These are phyloP conservation scores for Euthynnus affinis DNA, from an alignment of 2,797 vertebrate species.

Conservation along the genomic window DNA sequence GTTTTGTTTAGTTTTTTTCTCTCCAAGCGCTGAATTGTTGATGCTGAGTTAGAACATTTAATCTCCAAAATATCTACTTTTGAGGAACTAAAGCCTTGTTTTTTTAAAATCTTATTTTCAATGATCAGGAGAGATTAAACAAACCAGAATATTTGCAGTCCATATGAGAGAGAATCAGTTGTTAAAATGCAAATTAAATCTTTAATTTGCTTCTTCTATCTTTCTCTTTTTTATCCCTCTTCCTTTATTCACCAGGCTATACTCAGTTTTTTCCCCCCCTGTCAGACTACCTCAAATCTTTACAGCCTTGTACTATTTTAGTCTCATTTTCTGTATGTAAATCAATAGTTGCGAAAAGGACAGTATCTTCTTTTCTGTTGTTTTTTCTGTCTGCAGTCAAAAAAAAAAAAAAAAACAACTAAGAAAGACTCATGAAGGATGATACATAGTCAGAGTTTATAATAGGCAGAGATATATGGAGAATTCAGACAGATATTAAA, in stretches of 20 bases:
- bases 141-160: neutral
- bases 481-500: neutral
- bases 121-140: neutral
- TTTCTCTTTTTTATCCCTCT: neutral
- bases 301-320: neutral
- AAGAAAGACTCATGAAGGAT: neutral
- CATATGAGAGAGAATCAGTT: no score
- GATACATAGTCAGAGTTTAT: neutral
- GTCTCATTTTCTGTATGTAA: neutral
- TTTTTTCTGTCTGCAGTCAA: neutral
- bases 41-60: neutral
- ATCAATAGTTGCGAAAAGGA: constrained; percentile 1
- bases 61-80: neutral
- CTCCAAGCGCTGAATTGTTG: neutral
- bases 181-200: neutral
- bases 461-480: neutral
- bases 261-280: neutral
- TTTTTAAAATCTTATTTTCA: neutral
- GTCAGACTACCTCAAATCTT: neutral
- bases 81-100: neutral
- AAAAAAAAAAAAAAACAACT: neutral
- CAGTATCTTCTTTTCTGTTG: no score
- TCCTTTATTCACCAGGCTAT: neutral
- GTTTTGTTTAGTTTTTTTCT: neutral
- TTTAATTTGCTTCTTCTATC: no score